Conservation (phyloP, 2,888 invertebrate species). For the Zaprionus bogoriensis region DNA sequence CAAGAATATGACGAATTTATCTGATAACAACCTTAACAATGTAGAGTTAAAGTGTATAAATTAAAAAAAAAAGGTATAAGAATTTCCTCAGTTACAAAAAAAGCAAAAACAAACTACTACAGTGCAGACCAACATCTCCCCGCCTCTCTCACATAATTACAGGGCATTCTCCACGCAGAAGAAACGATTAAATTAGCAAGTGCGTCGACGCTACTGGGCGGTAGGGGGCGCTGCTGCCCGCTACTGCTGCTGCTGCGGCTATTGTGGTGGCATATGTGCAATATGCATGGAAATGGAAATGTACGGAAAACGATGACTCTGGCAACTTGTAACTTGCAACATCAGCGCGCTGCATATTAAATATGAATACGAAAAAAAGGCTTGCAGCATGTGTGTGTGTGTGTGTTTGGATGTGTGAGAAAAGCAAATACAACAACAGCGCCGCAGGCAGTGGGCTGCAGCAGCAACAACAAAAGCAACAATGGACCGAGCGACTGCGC, state of each 20-base stretch:
- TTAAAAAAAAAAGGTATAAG: too few relatives aligned
- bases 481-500: constrained; percentile 42
- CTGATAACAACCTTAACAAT: too few relatives aligned
- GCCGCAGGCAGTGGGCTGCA: constrained; percentile 34
- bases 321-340: constrained; percentile 74
- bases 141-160: background rate
- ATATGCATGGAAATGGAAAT: constrained; percentile 50
- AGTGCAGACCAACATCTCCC: background rate
- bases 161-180: constrained; percentile 37
- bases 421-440: constrained; percentile 52
- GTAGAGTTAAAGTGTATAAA: too few relatives aligned
- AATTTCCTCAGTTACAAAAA: too few relatives aligned
- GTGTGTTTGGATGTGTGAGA: constrained; percentile 31
- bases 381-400: constrained; percentile 34
- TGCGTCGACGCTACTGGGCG: constrained; percentile 33
- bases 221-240: constrained; percentile 1
- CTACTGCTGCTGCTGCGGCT: background rate
- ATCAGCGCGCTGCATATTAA: constrained; percentile 70
- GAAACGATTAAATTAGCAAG: constrained; percentile 68
- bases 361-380: constrained; percentile 50
- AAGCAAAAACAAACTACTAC: background rate
- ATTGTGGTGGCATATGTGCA: constrained; percentile 59
- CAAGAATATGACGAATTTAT: too few relatives aligned
- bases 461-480: constrained; percentile 21
- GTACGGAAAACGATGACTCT: constrained; percentile 54